Evolutionary conservation across 1,140 invertebrate genomes (phyloP), one percentile per base, ranked within the genome.

Genomic region (Habropoda laboriosa): DNA sequence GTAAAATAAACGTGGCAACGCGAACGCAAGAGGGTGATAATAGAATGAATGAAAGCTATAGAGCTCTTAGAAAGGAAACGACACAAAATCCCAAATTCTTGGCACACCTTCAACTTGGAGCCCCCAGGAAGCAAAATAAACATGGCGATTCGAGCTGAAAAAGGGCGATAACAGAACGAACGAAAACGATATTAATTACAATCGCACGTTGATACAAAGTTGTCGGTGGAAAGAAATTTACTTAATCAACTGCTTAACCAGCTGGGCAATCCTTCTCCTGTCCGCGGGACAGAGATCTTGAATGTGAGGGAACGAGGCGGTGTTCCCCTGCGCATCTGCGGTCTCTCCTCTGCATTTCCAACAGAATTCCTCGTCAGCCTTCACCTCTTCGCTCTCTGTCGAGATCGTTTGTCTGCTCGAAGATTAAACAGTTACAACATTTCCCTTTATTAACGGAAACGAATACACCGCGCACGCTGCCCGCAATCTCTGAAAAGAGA

Each of bases 281-380:
- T 90, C 90, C 13, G 80, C 86, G 1, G 86, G 83, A 64, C 90
- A 89, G 10, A 90, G 77, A 80, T 89, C 86, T 35, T 87, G 84
- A 10, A 89, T 88, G 38, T 90, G 89, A 40, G 86, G 78, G 7
- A 78, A 55, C 57, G 55, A 53, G 32, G 18, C n/a, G 8, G 64
- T 24, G 32, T 55, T 40, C 4, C 30, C 70, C 3, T 79, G 74
- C 2, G 58, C 79, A n/a, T 83, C 58, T 42, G 77, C 71, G 5
- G 60, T 40, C 12, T 85, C 87, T 0, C 82, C 85, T 24, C 66
- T 79, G 75, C 87, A 87, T 72, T 87, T 87, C 10, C 76, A 70
- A 58, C 88, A 90, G 42, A 47, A 32, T n/a, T 71, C 64, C 60
- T 77, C 67, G 32, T 79, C 63, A 30, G 55, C 76, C 77, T 71